Percentiles rank a stretch among this genome's conserved stretches.
These are phyloP conservation scores for Leptodactylus fallax DNA, from an alignment of 2,797 vertebrate genomes.

Conservation along the genomic window DNA sequence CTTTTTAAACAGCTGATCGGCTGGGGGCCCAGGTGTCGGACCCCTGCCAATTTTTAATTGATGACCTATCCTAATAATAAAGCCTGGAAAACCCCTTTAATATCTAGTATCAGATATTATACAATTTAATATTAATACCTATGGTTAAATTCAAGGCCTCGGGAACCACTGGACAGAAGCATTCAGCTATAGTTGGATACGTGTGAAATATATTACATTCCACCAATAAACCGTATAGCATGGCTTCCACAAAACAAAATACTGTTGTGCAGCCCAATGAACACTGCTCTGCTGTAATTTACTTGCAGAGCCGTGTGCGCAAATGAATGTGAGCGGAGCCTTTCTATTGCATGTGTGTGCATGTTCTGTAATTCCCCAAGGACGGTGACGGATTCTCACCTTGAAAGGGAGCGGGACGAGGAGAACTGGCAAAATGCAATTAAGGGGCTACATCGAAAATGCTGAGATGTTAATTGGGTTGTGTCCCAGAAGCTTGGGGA, in stretches of 20 bases:
- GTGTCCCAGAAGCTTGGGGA: constrained; percentile 83
- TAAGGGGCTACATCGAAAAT: constrained; percentile 86
- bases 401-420: constrained; percentile 84
- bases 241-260: not conserved
- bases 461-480: constrained; percentile 87
- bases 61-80: no score
- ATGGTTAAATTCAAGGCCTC: not conserved
- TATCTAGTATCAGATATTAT: no score
- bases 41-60: no score
- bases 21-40: no score
- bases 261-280: not conserved
- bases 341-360: constrained; percentile 44
- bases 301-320: not conserved
- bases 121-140: not conserved
- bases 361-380: constrained; percentile 40
- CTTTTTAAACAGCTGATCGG: no score
- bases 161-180: not conserved
- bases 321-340: constrained; percentile 4
- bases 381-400: constrained; percentile 71
- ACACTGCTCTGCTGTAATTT: not conserved
- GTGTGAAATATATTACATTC: not conserved
- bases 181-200: not conserved
- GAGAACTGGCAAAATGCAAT: constrained; percentile 86
- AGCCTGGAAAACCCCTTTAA: no score
- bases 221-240: not conserved